Percentiles rank a stretch among this genome's conserved stretches.
Conservation (phyloP, 2,113 vertebrate species). For the Equus quagga region DNA sequence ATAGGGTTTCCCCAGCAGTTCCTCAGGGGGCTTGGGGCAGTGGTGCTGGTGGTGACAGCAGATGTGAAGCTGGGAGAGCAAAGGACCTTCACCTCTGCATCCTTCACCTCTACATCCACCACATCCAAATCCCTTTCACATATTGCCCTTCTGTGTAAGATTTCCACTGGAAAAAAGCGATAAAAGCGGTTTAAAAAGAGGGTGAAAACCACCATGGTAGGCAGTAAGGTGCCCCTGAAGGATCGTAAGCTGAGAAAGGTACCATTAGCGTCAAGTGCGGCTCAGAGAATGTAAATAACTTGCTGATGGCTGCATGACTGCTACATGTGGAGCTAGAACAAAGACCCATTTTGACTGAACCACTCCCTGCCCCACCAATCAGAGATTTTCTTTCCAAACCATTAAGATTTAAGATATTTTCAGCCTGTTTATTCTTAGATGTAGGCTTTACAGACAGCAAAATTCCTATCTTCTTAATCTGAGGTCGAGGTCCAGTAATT, state of each 20-base stretch:
- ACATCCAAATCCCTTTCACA: background rate
- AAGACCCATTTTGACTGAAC: background rate
- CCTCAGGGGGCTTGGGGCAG: too few relatives aligned
- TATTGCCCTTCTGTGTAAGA: background rate
- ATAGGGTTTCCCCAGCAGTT: background rate
- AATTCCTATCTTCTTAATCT: background rate
- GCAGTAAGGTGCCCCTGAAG: background rate
- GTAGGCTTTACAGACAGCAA: background rate
- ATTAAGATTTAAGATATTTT: background rate
- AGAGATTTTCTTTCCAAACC: background rate
- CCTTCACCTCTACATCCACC: background rate
- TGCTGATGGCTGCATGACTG: background rate
- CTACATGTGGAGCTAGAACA: background rate
- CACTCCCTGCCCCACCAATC: background rate
- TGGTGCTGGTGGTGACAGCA: background rate
- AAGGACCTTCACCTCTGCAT: background rate
- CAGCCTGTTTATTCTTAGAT: background rate
- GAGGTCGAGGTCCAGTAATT: background rate
- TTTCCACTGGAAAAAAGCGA: background rate
- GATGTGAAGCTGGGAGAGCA: background rate
- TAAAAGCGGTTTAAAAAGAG: background rate
- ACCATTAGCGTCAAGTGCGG: background rate
- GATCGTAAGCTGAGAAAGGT: background rate
- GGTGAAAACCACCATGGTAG: background rate
- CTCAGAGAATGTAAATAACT: background rate